Base-by-base conservation (phyloP, 35 echinoderm and acorn worm genomes). In the Ptychodera flava region DNA sequence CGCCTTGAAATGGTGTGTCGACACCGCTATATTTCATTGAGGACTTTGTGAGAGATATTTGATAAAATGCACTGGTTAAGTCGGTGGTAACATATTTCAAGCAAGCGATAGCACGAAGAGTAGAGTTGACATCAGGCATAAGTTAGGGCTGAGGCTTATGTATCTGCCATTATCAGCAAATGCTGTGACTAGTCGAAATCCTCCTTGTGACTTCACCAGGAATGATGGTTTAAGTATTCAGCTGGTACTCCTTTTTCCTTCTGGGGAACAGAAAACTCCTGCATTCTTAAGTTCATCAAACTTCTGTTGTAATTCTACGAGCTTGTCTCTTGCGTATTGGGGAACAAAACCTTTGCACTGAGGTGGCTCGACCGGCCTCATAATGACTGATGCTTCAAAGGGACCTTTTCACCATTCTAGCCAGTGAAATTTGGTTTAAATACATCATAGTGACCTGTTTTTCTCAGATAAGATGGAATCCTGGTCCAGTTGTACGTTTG, bases 131-230 rank as follows among this genome's bases (percentile, higher is more conserved):
- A 32, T 15, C 80, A 34, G 80, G 80, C n/a, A 81, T 34, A 1
- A 89, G 53, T 35, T 84, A 90, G 15, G 80, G 88, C 75, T 93
- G 88, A 32, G 92, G 88, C 75, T 93, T 93, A 36, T 81, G 30
- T 93, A 87, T 37, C 88, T 16, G 28, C 84, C 88, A 10, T 87
- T 84, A 87, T 93, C 84, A 36, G 92, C 84, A 77, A 93, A 90
- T 6, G 88, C 92, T 31, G 88, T 15, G n/a, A n/a, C n/a, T n/a
- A n/a, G n/a, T n/a, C n/a, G n/a, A n/a, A n/a, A n/a, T n/a, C n/a
- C n/a, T n/a, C 33, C 89, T 85, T 86, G 34, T 81, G 89, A 88
- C 76, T 88, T 92, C 30, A 92, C 33, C 34, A 88, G 34, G 80
- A 88, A 92, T 35, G 84, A 91, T 16, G 89, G 89, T 16, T 86